A percentile compares a stretch with the other conserved stretches of the same genome.
These are phyloP conservation scores for Ammodytes dubius DNA, from an alignment of 2,113 vertebrate species.

Conservation along the genomic window DNA sequence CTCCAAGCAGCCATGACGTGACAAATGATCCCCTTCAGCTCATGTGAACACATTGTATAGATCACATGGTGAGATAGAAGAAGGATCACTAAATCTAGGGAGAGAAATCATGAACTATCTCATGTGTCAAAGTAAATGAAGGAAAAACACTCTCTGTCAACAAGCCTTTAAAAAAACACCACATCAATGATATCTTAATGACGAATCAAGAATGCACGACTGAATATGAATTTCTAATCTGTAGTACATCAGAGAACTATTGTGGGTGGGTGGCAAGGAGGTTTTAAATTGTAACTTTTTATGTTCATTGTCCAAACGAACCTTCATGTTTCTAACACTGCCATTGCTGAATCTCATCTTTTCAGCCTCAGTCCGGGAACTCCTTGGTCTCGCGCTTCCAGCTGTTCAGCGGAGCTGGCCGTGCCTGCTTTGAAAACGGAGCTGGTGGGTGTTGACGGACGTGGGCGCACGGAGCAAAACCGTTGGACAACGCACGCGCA, in stretches of 20 bases:
- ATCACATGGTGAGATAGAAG: slow-evolving; percentile 12
- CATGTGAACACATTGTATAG: slow-evolving; percentile 29
- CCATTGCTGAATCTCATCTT: too few species aligned
- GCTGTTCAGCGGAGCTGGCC: too few species aligned
- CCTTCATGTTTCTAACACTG: too few species aligned
- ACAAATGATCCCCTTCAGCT: slow-evolving; percentile 36
- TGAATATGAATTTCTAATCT: background rate
- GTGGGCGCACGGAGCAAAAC: too few species aligned
- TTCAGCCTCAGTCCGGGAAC: too few species aligned
- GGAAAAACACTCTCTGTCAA: background rate
- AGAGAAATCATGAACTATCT: background rate
- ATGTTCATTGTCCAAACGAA: too few species aligned
- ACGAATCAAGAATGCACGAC: background rate
- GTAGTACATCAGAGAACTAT: background rate
- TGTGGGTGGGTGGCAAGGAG: background rate
- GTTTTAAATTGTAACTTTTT: too few species aligned
- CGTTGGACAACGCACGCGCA: too few species aligned
- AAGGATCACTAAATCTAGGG: background rate
- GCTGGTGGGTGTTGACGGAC: too few species aligned
- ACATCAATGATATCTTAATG: background rate
- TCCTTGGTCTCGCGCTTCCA: too few species aligned
- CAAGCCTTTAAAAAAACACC: background rate
- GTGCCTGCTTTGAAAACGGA: too few species aligned
- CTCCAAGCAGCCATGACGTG: slow-evolving; percentile 44
- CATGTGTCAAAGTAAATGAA: background rate